Percentiles rank a stretch among this genome's conserved stretches.
phyloP scores from a whole-genome alignment of 1,140 invertebrate species.

The Arctopsyche grandis region DNA sequence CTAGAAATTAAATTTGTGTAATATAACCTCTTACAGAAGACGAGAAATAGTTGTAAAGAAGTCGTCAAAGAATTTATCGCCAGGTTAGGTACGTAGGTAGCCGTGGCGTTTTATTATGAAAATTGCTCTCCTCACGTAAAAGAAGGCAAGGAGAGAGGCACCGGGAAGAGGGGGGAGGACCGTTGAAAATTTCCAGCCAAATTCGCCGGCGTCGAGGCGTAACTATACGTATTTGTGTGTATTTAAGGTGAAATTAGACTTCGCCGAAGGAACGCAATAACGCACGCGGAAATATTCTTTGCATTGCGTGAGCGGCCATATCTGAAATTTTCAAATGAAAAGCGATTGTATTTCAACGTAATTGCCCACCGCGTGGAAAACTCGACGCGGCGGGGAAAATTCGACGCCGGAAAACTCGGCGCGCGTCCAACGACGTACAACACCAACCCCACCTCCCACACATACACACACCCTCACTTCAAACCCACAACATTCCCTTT shows the following conservation, averaged over 20 bases:
- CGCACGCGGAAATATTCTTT: conserved; percentile 37
- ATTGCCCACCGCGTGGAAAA: conserved; percentile 33
- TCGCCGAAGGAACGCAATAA: conserved; percentile 7
- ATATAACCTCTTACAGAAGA: no score
- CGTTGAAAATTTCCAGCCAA: conserved; percentile 5
- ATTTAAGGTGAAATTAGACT: conserved; percentile 27
- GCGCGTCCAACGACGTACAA: neutral
- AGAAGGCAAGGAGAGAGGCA: no score
- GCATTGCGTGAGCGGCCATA: conserved; percentile 28
- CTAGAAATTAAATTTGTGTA: no score
- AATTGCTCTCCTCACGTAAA: conserved; percentile 11
- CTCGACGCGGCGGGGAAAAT: conserved; percentile 1
- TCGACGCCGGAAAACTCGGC: conserved; percentile 7
- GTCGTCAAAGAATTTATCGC: neutral
- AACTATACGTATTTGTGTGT: conserved; percentile 4
- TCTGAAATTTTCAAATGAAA: conserved; percentile 48
- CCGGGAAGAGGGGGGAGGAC: neutral
- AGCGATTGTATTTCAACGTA: conserved; percentile 49
- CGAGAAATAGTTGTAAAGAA: neutral
- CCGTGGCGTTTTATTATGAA: conserved; percentile 21
- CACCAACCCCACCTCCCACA: neutral
- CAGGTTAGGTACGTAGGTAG: neutral
- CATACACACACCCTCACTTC: no score
- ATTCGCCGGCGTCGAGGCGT: conserved; percentile 3
- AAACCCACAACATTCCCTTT: no score